Conservation (phyloP, 1,140 invertebrate species). For the Sminthurides bifidus region DNA sequence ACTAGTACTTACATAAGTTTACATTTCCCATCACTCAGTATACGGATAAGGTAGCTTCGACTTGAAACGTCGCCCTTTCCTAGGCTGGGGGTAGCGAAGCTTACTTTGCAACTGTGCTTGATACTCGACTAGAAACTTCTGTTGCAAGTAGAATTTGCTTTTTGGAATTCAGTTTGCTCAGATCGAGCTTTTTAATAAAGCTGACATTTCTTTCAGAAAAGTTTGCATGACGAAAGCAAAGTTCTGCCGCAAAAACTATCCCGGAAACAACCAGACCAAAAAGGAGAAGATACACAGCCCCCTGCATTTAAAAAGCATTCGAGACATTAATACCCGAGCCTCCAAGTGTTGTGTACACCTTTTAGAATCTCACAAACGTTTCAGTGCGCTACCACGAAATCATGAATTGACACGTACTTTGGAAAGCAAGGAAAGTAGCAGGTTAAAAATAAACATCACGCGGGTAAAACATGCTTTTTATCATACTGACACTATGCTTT, state of each 20-base stretch:
- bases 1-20: neutral
- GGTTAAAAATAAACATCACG: no score
- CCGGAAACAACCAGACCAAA: slow-evolving; percentile 20
- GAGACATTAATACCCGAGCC: no score
- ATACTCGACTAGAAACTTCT: neutral
- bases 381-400: no score
- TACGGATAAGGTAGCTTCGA: slow-evolving; percentile 17
- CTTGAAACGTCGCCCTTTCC: neutral
- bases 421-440: no score
- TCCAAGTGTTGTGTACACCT: no score
- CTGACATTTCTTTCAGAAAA: slow-evolving; percentile 12
- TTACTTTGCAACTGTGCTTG: slow-evolving; percentile 1
- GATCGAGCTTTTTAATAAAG: slow-evolving; percentile 11
- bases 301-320: no score
- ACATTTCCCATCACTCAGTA: neutral
- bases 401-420: no score
- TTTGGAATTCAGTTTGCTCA: slow-evolving; percentile 7
- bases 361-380: no score
- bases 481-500: no score
- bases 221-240: slow-evolving; percentile 6
- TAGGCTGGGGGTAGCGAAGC: neutral
- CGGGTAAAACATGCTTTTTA: no score
- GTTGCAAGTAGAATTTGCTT: neutral
- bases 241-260: slow-evolving; percentile 12
- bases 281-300: slow-evolving; percentile 21